phyloP scores from a whole-genome alignment of 2,797 vertebrate species.

The Xenops minutus region DNA sequence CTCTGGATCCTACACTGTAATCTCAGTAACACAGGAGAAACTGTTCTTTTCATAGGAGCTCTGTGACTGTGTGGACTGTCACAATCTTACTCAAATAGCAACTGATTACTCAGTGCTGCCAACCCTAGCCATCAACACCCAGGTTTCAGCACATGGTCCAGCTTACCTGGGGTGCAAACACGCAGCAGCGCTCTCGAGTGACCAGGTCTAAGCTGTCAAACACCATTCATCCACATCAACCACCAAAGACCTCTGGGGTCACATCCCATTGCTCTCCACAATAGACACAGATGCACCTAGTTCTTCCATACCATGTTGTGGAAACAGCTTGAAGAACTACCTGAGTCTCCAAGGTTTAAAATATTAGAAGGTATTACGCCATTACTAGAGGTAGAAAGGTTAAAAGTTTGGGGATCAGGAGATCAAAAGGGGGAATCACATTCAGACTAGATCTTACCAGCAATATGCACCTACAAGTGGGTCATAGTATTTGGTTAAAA shows the following conservation, averaged over 20 bases:
- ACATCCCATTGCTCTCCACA: fast-evolving
- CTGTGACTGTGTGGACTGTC: background rate
- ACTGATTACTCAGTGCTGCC: background rate
- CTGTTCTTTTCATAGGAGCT: background rate
- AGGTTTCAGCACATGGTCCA: background rate
- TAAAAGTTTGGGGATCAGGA: background rate
- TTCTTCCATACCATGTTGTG: background rate
- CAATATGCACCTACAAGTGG: background rate
- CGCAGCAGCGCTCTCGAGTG: background rate
- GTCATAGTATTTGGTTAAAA: background rate
- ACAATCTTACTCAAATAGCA: background rate
- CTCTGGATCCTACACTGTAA: background rate
- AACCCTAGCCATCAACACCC: background rate
- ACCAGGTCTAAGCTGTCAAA: background rate
- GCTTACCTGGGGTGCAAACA: background rate
- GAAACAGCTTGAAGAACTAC: background rate
- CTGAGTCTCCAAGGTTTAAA: background rate
- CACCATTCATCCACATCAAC: background rate
- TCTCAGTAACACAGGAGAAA: background rate
- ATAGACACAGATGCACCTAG: fast-evolving
- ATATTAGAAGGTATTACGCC: background rate
- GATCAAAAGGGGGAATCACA: background rate
- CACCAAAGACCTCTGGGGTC: background rate
- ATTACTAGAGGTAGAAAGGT: background rate
- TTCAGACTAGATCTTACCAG: background rate